A percentile compares a stretch with the other conserved stretches of the same genome.
Evolutionary conservation across 2,888 invertebrate genomes (phyloP).

Genomic region (Galeruca laticollis): DNA sequence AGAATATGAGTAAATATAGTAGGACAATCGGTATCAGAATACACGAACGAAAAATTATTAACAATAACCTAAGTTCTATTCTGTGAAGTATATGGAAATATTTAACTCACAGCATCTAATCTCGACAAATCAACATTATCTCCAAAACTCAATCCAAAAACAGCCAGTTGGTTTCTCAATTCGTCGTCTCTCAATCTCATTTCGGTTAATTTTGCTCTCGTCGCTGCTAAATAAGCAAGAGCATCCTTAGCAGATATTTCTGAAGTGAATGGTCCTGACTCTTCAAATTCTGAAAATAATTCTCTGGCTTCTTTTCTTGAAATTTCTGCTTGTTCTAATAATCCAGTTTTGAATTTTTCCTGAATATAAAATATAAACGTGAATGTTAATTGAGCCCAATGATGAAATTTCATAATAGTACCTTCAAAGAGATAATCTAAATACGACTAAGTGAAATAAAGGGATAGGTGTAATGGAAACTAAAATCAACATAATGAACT

Average conservation of each 20-base stretch:
- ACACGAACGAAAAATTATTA: no score
- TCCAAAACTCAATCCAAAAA: conserved; percentile 84
- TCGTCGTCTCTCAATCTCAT: conserved; percentile 76
- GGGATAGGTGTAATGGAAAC: neutral
- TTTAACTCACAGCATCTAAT: conserved; percentile 68
- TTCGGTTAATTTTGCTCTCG: conserved; percentile 69
- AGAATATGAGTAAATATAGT: no score
- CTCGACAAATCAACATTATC: conserved; percentile 76
- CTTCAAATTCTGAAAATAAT: conserved; percentile 77
- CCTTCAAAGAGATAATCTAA: neutral
- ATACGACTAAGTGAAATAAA: neutral
- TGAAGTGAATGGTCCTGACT: conserved; percentile 74
- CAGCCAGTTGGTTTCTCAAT: conserved; percentile 77
- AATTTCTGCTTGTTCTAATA: conserved; percentile 79
- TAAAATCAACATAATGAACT: neutral
- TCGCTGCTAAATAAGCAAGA: conserved; percentile 69
- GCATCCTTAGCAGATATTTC: conserved; percentile 71
- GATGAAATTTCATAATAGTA: neutral
- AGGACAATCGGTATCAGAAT: no score
- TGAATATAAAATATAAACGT: conserved; percentile 47
- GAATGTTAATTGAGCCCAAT: neutral
- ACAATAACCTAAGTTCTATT: neutral
- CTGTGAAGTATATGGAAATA: neutral
- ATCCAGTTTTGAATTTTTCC: conserved; percentile 77
- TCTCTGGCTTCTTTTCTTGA: conserved; percentile 78